Conservation (phyloP, 2,888 invertebrate species). For the Plagiodera versicolora region DNA sequence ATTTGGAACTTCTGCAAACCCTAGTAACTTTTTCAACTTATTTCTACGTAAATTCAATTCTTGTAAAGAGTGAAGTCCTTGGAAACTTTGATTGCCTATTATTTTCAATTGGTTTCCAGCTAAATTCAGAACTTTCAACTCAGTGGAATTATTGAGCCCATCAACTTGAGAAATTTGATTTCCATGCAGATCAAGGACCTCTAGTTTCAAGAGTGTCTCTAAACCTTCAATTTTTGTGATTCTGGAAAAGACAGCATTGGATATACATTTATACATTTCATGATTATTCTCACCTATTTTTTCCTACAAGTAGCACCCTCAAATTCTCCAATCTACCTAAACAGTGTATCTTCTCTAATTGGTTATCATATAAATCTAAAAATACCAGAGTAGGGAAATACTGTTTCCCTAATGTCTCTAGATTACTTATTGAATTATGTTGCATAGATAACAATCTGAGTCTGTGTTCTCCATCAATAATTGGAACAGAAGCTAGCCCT, state of each 20-base stretch:
- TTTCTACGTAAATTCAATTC: constrained; percentile 90
- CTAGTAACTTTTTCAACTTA: constrained; percentile 75
- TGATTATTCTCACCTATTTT: constrained; percentile 70
- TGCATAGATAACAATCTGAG: constrained; percentile 85
- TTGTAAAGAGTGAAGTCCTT: constrained; percentile 74
- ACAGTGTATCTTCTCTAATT: constrained; percentile 82
- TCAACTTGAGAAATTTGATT: constrained; percentile 76
- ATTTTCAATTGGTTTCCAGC: constrained; percentile 87
- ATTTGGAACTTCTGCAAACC: constrained; percentile 76
- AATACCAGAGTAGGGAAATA: constrained; percentile 79
- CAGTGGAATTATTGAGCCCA: constrained; percentile 69
- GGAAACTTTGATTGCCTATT: constrained; percentile 75
- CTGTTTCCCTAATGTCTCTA: constrained; percentile 63
- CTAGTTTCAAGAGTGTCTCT: constrained; percentile 71
- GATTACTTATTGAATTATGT: constrained; percentile 82
- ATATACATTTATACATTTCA: not conserved
- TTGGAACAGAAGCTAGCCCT: constrained; percentile 81
- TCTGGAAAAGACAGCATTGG: constrained; percentile 55
- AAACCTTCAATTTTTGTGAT: constrained; percentile 79
- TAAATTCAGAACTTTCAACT: constrained; percentile 87
- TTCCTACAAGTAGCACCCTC: constrained; percentile 85
- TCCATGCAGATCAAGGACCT: constrained; percentile 91
- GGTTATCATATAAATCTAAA: constrained; percentile 92
- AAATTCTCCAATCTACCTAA: constrained; percentile 77
- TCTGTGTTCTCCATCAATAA: constrained; percentile 73